Base-by-base conservation (phyloP, 2,797 vertebrate genomes). In the Ptychadena robeensis region DNA sequence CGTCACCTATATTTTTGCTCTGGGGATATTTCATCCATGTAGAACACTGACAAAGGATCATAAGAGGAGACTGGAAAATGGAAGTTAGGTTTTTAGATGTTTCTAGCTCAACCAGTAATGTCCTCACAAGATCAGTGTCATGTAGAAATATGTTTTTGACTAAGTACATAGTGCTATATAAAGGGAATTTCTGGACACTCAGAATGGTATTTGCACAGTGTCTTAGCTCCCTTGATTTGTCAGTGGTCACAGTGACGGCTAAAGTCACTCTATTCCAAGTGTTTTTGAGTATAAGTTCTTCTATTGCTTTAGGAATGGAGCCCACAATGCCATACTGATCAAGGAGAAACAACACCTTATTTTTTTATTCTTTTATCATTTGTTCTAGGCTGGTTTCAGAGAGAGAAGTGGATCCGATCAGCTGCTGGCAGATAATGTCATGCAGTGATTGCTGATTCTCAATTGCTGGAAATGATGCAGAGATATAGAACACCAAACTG, bases 401-500 rank as follows among this genome's bases (percentile, higher is more conserved):
- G 22, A 88, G n/a, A 14, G 61, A 25, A 65, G 40, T 40, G 70
- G 67, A 70, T 59, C 64, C 79, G n/a, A 81, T 70, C 35, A 88
- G 81, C 8, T 89, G 88, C 40, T 86, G 80, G 75, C 84, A 68
- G 71, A 90, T 84, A 4, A 82, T 59, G 40, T 53, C 72, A 63
- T 80, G 82, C 65, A 91, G 68, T 9, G 83, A 86, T 66, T 87
- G 82, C 31, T 83, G 83, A 0, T 2, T 44, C 30, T 57, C 66
- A 32, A 53, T 12, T 0, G 75, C 71, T 31, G 61, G 38, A 0
- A 68, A 71, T 30, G 61, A 53, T 8, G 89, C 81, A 44, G 89
- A 88, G 68, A 91, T 78, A 81, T 70, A 90, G 85, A 91, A 90
- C 35, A 91, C 88, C 70, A 91, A 86, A 66, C 63, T 86, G 76